Percentiles rank a stretch among this genome's conserved stretches.
Conservation (phyloP, 2,888 invertebrate genomes). For the Ochlodes sylvanus region DNA sequence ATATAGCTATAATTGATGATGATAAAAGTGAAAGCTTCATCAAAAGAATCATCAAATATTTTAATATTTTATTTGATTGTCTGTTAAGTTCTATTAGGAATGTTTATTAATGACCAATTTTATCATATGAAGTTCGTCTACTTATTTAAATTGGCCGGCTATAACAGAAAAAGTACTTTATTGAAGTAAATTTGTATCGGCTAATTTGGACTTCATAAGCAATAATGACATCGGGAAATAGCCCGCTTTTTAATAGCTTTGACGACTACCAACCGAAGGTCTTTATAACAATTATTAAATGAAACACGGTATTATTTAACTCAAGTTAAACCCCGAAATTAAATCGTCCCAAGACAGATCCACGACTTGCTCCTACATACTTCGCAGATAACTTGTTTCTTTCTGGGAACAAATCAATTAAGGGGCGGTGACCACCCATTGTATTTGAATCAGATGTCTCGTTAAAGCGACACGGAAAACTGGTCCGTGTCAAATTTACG, state of each 20-base stretch:
- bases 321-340: neutral
- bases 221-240: neutral
- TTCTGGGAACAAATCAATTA: slow-evolving; percentile 66
- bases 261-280: neutral
- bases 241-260: neutral
- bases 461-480: slow-evolving; percentile 64
- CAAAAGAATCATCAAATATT: too few relatives aligned
- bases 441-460: slow-evolving; percentile 72
- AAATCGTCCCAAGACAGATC: neutral
- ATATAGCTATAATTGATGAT: too few relatives aligned
- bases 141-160: too few relatives aligned
- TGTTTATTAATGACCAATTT: too few relatives aligned
- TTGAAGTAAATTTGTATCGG: too few relatives aligned
- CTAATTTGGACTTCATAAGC: too few relatives aligned
- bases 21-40: too few relatives aligned
- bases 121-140: too few relatives aligned
- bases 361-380: neutral
- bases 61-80: too few relatives aligned
- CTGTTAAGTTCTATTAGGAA: too few relatives aligned
- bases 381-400: slow-evolving; percentile 37
- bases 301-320: neutral
- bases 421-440: slow-evolving; percentile 65
- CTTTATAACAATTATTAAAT: neutral
- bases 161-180: too few relatives aligned
- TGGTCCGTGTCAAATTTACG: slow-evolving; percentile 69